Base-by-base conservation (phyloP, 2,888 invertebrate species). In the Thyatira batis region DNA sequence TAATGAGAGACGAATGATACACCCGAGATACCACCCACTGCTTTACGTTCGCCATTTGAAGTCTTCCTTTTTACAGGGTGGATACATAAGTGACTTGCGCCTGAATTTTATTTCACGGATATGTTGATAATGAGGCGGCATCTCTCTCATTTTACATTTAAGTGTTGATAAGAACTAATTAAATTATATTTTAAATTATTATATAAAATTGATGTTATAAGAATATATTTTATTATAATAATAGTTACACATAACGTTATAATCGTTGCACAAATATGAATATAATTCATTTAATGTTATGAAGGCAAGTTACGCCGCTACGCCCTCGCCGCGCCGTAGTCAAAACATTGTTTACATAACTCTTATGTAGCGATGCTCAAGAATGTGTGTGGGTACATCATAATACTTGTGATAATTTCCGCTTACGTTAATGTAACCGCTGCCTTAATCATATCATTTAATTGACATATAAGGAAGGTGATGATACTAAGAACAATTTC, bases 301-400 rank as follows among this genome's bases (percentile, higher is more conserved):
- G n/a, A 45, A 46, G 13, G 46, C 25, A 33, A 27, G 30, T 13
- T 46, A 39, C 50, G 33, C 20, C 33, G 53, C 52, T 45, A 51
- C 51, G 51, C 45, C n/a, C n/a, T n/a, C 27, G 52, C 54, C 52
- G 45, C 54, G 52, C 45, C 33, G 46, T 53, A 52, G 58, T 49
- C 58, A 52, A 55, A 56, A 53, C 55, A 52, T 53, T 49, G 43
- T 44, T 52, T 44, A 44, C 48, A 52, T 52, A 71, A 60, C 68
- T 62, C 53, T 48, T 46, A 60, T 57, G 58, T 55, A 65, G 60
- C 60, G 51, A 55, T 59, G 54, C 48, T 27, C 57, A 57, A 58
- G 68, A 65, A 58, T 71, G 52, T 59, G 44, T 55, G 51, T 51
- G 53, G 54, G 58, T 54, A 27, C 27, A 20, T 27, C 28, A 5